These are phyloP conservation scores for Eulemur rufifrons DNA, from an alignment of 2,113 vertebrate species.

Conservation along the genomic window DNA sequence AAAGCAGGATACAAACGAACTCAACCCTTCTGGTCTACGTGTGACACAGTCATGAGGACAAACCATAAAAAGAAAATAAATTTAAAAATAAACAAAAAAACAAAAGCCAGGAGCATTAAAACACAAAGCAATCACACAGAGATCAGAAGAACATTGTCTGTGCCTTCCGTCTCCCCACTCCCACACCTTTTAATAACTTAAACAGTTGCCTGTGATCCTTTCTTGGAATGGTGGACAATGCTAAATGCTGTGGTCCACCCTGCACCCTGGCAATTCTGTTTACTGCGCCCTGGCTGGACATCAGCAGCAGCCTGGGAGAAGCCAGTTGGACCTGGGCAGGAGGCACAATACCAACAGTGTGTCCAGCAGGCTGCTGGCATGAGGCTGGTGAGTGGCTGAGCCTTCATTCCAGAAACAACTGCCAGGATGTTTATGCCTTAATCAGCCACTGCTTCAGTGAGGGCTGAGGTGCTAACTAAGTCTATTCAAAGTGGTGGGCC, in stretches of 20 bases:
- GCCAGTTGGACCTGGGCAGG: background rate
- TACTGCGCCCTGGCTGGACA: background rate
- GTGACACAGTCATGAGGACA: background rate
- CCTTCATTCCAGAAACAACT: background rate
- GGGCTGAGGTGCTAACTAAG: background rate
- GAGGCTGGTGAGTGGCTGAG: background rate
- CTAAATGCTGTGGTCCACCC: background rate
- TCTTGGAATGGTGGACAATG: background rate
- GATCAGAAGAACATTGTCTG: background rate
- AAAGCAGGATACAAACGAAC: background rate
- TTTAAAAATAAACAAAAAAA: conserved; percentile 25
- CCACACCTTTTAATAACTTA: background rate
- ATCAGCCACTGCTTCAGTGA: background rate
- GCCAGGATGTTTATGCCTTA: background rate
- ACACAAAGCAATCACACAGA: conserved; percentile 12
- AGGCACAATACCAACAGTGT: background rate
- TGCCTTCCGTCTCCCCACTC: background rate
- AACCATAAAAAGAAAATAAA: background rate
- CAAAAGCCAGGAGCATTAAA: background rate
- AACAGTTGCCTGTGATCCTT: background rate
- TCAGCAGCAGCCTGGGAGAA: background rate
- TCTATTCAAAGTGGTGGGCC: background rate
- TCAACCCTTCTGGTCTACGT: background rate
- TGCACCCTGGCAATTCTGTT: background rate
- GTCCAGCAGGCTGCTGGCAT: background rate